Base-by-base conservation (phyloP, 2,888 invertebrate species). In the Catotricha subobsoleta region DNA sequence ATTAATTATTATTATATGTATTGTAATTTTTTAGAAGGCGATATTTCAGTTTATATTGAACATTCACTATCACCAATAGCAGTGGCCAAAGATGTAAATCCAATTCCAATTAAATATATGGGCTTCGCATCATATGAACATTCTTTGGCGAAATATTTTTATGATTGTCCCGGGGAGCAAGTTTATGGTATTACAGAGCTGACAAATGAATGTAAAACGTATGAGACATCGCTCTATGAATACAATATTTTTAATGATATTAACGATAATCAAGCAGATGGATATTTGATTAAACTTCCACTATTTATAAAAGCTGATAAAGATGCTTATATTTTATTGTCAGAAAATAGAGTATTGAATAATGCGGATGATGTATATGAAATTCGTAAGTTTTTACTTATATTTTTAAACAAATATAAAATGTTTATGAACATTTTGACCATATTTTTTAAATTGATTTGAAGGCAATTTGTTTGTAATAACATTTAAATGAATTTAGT, bases 141-240 rank as follows among this genome's bases (percentile, higher is more conserved):
- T 6, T 34, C 34, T 6, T 34, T 34, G 34, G 34, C 34, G 9
- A 20, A 21, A 3, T 34, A 34, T n/a, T 34, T 20, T 21, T 34
- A 34, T n/a, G 34, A 34, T 34, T 34, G 34, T 16, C 34, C 13
- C 34, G 21, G 34, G n/a, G 34, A 34, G n/a, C n/a, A n/a, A n/a
- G n/a, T n/a, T n/a, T n/a, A n/a, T n/a, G n/a, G n/a, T n/a, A n/a
- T n/a, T n/a, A n/a, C n/a, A n/a, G n/a, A n/a, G n/a, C n/a, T n/a
- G n/a, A n/a, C n/a, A n/a, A n/a, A n/a, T n/a, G n/a, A n/a, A n/a
- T n/a, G n/a, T n/a, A 12, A 34, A n/a, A n/a, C 20, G n/a, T 20
- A 13, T 20, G n/a, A n/a, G n/a, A 34, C 21, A 20, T 13, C 34
- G 18, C 20, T 6, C 13, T 9, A 6, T 21, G 34, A 34, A 13